Conservation (phyloP, 2,797 vertebrate genomes). For the Heterohyrax brucei region DNA sequence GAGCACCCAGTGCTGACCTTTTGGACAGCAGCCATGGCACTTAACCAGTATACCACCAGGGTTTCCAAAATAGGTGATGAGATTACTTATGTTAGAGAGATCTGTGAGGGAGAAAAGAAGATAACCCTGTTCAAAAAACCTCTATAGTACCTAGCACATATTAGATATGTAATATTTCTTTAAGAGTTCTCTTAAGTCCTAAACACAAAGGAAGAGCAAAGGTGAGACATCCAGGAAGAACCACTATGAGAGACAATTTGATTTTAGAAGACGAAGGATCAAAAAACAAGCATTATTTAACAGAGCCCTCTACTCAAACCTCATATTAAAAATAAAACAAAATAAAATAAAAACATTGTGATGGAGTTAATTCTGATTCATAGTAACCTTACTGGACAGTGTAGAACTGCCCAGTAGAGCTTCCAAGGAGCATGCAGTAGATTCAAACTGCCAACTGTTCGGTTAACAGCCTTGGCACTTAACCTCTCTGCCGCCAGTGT, state of each 20-base stretch:
- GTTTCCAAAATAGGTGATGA: not conserved
- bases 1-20: no score
- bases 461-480: no score
- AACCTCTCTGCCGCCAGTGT: not conserved
- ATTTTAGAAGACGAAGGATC: not conserved
- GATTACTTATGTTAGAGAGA: not conserved
- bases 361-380: no score
- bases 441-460: no score
- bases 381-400: no score
- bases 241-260: not conserved
- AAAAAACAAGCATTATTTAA: not conserved
- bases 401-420: no score
- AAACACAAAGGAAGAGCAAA: not conserved
- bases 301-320: not conserved
- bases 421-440: no score
- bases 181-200: not conserved
- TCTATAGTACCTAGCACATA: not conserved
- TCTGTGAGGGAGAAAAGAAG: not conserved
- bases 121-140: not conserved
- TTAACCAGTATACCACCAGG: no score
- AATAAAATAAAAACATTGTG: no score
- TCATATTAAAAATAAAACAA: no score
- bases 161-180: conserved; percentile 1
- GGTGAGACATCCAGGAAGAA: not conserved
- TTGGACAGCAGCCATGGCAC: no score